Evolutionary conservation across 1,140 invertebrate species (phyloP).

Genomic region (Plectus sambesii): DNA sequence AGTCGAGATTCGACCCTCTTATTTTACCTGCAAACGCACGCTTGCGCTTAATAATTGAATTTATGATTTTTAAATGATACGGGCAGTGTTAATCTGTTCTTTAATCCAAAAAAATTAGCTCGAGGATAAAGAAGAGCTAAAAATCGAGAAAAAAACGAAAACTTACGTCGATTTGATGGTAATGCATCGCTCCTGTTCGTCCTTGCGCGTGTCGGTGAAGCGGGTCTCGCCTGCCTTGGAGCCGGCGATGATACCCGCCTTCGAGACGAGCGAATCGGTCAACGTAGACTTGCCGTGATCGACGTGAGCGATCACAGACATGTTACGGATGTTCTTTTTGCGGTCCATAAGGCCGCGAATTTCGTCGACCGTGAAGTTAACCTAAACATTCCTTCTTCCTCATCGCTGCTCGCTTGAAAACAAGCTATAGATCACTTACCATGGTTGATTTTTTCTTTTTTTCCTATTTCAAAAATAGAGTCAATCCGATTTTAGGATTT

Average conservation of each 20-base stretch:
- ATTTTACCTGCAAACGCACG: too few species aligned
- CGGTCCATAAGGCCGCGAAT: constrained; percentile 99
- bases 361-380: constrained; percentile 99
- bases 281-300: constrained; percentile 99
- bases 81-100: too few species aligned
- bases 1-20: too few species aligned
- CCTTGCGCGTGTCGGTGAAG: constrained; percentile 97
- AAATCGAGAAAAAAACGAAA: constrained; percentile 9
- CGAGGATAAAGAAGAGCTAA: not conserved
- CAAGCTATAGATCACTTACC: too few species aligned
- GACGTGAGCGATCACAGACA: constrained; percentile 99
- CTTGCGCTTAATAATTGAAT: too few species aligned
- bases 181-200: constrained; percentile 98
- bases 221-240: constrained; percentile 95
- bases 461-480: too few species aligned
- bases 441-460: too few species aligned
- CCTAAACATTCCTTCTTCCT: constrained; percentile 54
- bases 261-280: constrained; percentile 96
- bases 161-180: constrained; percentile 99
- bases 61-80: constrained; percentile 6
- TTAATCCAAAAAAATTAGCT: too few species aligned
- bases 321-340: constrained; percentile 97
- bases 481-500: too few species aligned
- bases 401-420: not conserved
- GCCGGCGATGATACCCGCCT: constrained; percentile 97